Conservation (phyloP, 2,888 invertebrate genomes). For the Morpho helenor region DNA sequence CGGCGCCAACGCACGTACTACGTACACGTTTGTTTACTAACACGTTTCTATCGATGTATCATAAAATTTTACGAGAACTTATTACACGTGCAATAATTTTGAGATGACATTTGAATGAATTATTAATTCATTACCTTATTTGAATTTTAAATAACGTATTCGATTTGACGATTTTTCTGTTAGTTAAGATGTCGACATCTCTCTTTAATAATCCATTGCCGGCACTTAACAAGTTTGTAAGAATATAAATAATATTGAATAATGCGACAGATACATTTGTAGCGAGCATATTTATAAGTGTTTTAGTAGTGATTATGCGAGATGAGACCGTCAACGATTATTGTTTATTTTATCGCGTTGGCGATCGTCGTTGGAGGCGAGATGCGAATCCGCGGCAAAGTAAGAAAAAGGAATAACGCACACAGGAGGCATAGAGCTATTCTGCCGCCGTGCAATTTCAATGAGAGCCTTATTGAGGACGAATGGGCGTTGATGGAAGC, state of each 20-base stretch:
- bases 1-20: slow-evolving; percentile 35
- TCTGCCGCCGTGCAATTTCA: slow-evolving; percentile 69
- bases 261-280: slow-evolving; percentile 74
- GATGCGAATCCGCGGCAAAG: slow-evolving; percentile 70
- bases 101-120: not conserved
- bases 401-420: slow-evolving; percentile 62
- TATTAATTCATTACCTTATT: slow-evolving; percentile 10
- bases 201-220: slow-evolving; percentile 57
- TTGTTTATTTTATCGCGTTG: slow-evolving; percentile 66
- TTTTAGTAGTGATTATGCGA: slow-evolving; percentile 52
- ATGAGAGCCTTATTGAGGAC: slow-evolving; percentile 72
- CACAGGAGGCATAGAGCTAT: slow-evolving; percentile 65
- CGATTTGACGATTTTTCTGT: slow-evolving; percentile 55
- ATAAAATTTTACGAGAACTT: no score
- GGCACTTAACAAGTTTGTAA: slow-evolving; percentile 55
- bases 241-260: slow-evolving; percentile 64
- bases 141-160: slow-evolving; percentile 39
- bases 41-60: slow-evolving; percentile 28
- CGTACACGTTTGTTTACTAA: slow-evolving; percentile 59
- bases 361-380: slow-evolving; percentile 64
- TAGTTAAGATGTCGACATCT: slow-evolving; percentile 66
- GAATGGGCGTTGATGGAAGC: slow-evolving; percentile 73
- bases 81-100: not conserved
- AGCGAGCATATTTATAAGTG: slow-evolving; percentile 54
- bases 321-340: slow-evolving; percentile 64